Evolutionary conservation across 2,888 invertebrate species (phyloP).

Genomic region (Polymixis lichenea): DNA sequence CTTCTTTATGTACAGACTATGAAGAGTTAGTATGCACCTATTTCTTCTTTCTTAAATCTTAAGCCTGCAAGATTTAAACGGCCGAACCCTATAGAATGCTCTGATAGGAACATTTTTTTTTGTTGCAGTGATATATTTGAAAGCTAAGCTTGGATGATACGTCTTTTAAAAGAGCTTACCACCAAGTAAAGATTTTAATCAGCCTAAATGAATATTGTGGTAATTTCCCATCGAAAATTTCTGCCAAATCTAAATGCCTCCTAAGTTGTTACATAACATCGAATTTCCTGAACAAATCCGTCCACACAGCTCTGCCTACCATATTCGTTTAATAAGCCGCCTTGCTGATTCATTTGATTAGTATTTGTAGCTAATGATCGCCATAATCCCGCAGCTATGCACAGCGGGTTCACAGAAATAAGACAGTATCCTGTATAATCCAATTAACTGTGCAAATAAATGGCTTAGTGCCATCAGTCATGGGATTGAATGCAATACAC

Average conservation of each 20-base stretch:
- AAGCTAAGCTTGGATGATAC: too few species aligned
- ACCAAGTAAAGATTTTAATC: neutral
- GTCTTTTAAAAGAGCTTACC: neutral
- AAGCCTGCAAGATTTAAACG: too few species aligned
- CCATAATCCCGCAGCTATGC: slow-evolving; percentile 5
- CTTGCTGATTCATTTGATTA: slow-evolving; percentile 33
- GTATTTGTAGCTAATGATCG: slow-evolving; percentile 40
- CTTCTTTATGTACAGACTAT: too few species aligned
- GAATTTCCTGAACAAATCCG: neutral
- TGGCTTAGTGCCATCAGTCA: slow-evolving; percentile 42
- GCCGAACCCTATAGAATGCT: too few species aligned
- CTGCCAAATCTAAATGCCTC: neutral
- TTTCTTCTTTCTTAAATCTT: too few species aligned
- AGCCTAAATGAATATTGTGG: neutral
- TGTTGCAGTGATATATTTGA: neutral
- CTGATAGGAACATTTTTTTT: too few species aligned
- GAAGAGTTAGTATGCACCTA: too few species aligned
- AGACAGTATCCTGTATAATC: slow-evolving; percentile 50
- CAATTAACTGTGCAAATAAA: slow-evolving; percentile 56
- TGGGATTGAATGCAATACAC: slow-evolving; percentile 33
- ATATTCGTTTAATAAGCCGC: slow-evolving; percentile 6
- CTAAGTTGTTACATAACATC: neutral
- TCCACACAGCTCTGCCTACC: neutral
- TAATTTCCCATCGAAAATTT: neutral
- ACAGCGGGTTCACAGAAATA: slow-evolving; percentile 37